These are phyloP conservation scores for Mermis nigrescens DNA, from an alignment of 2,888 invertebrate species.

Conservation along the genomic window DNA sequence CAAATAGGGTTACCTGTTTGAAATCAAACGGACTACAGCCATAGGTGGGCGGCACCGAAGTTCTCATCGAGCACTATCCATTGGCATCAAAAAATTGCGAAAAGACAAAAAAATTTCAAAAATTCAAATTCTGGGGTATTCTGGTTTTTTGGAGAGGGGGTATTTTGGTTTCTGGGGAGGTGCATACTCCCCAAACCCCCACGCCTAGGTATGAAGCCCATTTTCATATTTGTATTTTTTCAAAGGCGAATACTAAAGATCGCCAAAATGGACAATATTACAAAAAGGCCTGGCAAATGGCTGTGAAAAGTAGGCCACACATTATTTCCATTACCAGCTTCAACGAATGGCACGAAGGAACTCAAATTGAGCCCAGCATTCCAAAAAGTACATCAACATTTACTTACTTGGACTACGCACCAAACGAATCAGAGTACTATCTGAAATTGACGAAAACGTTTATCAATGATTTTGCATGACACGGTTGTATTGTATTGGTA, in stretches of 20 bases:
- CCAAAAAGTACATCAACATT: constrained; percentile 34
- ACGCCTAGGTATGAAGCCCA: no score
- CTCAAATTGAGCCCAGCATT: constrained; percentile 50
- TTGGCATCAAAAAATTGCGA: not conserved
- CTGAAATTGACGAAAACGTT: constrained; percentile 32
- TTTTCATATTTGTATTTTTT: not conserved
- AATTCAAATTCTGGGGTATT: no score
- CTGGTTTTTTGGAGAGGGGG: no score
- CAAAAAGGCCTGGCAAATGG: constrained; percentile 45
- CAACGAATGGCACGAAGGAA: constrained; percentile 56
- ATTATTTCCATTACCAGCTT: constrained; percentile 50
- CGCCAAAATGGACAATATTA: constrained; percentile 46
- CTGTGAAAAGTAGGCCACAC: constrained; percentile 41
- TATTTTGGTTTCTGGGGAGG: no score
- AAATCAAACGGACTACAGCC: no score
- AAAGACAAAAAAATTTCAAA: not conserved
- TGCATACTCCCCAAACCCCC: no score
- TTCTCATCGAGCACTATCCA: no score
- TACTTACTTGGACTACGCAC: constrained; percentile 44
- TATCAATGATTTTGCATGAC: no score
- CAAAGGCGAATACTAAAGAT: constrained; percentile 38
- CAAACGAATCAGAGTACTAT: constrained; percentile 45
- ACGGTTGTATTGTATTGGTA: no score
- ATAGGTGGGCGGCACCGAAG: no score
- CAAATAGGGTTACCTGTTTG: no score